Base-by-base conservation (phyloP, 2,888 invertebrate species). In the Malthinus flaveolus region DNA sequence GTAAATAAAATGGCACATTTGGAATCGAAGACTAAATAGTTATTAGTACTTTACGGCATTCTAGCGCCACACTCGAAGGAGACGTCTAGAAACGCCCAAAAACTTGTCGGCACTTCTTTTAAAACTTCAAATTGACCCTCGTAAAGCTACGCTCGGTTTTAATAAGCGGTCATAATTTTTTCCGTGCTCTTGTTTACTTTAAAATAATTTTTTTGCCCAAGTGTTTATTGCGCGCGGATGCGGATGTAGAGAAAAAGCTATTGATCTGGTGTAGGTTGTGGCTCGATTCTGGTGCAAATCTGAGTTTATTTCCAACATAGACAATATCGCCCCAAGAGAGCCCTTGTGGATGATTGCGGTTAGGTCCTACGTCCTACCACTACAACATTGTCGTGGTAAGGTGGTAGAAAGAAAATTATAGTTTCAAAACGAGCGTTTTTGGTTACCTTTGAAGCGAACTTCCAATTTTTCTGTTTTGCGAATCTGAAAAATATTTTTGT, bases 331-430 rank as follows among this genome's bases (percentile, higher is more conserved):
- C 73, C 71, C 73, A 49, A 50, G 71, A 69, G 74, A 66, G 68
- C 73, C 71, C 73, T 75, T 68, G 68, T 63, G 61, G 71, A 73
- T 73, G 73, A 75, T 75, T 74, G 73, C 71, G 68, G 69, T 66
- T 58, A 68, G 65, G 65, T 63, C 63, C 59, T 62, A 59, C 64
- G 65, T 63, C 63, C 59, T 62, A 59, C 64, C 59, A 62, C 23
- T 23, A 23, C 5, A 23, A 23, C 23, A 23, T 61, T 62, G 58
- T 61, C 60, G 64, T 62, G 61, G 63, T 50, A 60, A 61, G 61
- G 64, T 62, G 61, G 63, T 50, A 60, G 62, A 66, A 66, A 69
- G 69, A 67, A 70, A 70, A 73, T 70, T 69, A 70, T 71, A 70
- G 68, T 72, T 68, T 69, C 59, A 53, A 57, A 63, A 60, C 61